Evolutionary conservation across 2,113 vertebrate species (phyloP).

Genomic region (Ochotona princeps): DNA sequence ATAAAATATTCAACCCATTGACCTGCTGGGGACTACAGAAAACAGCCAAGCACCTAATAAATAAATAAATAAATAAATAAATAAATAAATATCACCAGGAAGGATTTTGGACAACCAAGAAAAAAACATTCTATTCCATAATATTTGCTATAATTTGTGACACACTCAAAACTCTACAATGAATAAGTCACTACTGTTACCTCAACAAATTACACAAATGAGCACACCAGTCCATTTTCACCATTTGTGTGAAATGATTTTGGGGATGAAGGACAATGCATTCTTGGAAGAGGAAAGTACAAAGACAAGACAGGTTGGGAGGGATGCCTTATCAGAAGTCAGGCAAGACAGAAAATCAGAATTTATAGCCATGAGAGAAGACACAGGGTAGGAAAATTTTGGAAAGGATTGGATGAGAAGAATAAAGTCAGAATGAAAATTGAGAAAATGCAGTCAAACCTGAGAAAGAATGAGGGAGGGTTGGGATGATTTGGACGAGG

Average conservation of each 20-base stretch:
- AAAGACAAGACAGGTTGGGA: background rate
- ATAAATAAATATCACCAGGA: background rate
- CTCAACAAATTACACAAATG: constrained; percentile 1
- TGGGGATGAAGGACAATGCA: background rate
- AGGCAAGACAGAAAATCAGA: background rate
- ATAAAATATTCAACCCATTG: background rate
- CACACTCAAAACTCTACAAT: background rate
- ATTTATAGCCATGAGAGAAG: background rate
- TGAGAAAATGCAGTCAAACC: background rate
- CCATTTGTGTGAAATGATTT: background rate
- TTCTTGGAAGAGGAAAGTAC: background rate
- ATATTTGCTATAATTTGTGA: background rate
- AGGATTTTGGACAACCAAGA: background rate
- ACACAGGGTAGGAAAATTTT: background rate
- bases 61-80: background rate
- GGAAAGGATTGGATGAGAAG: background rate
- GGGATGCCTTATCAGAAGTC: background rate
- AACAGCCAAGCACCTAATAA: background rate
- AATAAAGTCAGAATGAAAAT: background rate
- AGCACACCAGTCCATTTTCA: background rate
- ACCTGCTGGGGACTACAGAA: background rate
- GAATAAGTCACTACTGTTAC: background rate
- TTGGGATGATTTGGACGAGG: background rate
- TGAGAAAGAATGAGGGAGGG: background rate
- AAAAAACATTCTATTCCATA: background rate